phyloP scores from a whole-genome alignment of 2,797 vertebrate genomes.

The Acropternis orthonyx region DNA sequence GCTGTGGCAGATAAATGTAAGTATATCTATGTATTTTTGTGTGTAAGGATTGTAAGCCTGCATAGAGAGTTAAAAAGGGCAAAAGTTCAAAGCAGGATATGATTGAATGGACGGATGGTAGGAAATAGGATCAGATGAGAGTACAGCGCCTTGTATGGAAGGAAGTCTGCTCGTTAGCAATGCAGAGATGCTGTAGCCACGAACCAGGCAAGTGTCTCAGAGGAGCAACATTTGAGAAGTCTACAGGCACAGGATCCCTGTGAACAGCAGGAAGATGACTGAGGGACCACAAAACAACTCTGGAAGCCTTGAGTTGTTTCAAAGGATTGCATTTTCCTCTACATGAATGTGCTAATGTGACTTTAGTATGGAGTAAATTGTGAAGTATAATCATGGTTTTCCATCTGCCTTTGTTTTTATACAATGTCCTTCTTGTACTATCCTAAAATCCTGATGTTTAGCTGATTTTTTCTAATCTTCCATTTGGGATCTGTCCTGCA shows the following conservation, averaged over 20 bases:
- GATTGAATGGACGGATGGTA: background rate
- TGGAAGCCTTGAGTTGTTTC: constrained; percentile 16
- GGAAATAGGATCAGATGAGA: constrained; percentile 32
- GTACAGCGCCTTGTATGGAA: background rate
- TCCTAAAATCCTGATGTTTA: background rate
- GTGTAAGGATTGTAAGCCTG: constrained; percentile 40
- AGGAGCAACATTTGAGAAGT: background rate
- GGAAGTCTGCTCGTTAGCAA: constrained; percentile 23
- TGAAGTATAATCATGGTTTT: background rate
- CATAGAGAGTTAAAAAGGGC: constrained; percentile 46
- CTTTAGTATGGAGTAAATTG: background rate
- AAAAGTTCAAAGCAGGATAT: constrained; percentile 45
- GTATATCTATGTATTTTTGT: constrained; percentile 41
- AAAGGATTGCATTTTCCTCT: background rate
- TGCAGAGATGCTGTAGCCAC: constrained; percentile 29
- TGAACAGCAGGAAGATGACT: background rate
- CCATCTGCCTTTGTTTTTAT: background rate
- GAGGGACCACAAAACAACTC: background rate
- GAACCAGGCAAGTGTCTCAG: background rate
- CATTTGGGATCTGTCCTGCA: background rate
- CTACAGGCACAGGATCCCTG: background rate
- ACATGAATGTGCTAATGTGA: background rate
- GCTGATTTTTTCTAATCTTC: background rate
- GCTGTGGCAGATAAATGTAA: constrained; percentile 64
- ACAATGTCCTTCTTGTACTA: background rate